A percentile compares a stretch with the other conserved stretches of the same genome.
These are phyloP conservation scores for Distichodus sexfasciatus DNA, from an alignment of 2,797 vertebrate species.

Conservation along the genomic window DNA sequence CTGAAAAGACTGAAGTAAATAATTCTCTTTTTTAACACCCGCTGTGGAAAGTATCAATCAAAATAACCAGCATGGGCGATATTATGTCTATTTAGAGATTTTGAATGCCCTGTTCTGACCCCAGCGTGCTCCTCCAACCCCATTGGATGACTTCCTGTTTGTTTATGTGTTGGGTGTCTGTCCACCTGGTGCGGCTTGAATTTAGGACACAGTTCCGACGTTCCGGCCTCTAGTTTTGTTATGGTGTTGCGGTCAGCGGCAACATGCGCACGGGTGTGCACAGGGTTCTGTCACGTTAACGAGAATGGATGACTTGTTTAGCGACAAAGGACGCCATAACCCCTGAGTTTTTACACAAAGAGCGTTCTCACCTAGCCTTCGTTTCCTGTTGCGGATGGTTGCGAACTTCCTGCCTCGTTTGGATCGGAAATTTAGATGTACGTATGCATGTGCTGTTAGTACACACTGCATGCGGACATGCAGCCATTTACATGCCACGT, in stretches of 20 bases:
- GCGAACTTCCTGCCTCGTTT: background rate
- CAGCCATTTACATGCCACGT: slow-evolving; percentile 3
- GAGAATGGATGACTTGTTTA: slow-evolving; percentile 2
- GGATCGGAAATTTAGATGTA: background rate
- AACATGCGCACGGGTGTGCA: background rate
- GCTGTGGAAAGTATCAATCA: too few species aligned
- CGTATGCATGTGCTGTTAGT: background rate
- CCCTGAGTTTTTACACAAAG: background rate
- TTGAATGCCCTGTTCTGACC: too few species aligned
- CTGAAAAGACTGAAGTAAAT: too few species aligned
- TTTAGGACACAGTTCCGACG: slow-evolving; percentile 49
- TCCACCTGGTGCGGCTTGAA: slow-evolving; percentile 71
- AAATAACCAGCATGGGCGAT: too few species aligned
- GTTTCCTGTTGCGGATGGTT: background rate
- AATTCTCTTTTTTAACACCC: too few species aligned
- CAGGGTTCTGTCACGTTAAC: slow-evolving; percentile 13
- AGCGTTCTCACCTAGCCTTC: background rate
- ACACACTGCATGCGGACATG: background rate
- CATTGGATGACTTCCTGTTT: slow-evolving; percentile 31
- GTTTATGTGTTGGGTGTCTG: slow-evolving; percentile 65
- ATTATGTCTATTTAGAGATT: too few species aligned
- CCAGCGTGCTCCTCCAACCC: background rate
- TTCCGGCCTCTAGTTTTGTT: slow-evolving; percentile 1
- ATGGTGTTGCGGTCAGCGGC: background rate
- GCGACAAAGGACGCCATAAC: background rate